A percentile compares a stretch with the other conserved stretches of the same genome.
Evolutionary conservation across 2,113 vertebrate species (phyloP).

Genomic region (Dryoscopus gambensis): DNA sequence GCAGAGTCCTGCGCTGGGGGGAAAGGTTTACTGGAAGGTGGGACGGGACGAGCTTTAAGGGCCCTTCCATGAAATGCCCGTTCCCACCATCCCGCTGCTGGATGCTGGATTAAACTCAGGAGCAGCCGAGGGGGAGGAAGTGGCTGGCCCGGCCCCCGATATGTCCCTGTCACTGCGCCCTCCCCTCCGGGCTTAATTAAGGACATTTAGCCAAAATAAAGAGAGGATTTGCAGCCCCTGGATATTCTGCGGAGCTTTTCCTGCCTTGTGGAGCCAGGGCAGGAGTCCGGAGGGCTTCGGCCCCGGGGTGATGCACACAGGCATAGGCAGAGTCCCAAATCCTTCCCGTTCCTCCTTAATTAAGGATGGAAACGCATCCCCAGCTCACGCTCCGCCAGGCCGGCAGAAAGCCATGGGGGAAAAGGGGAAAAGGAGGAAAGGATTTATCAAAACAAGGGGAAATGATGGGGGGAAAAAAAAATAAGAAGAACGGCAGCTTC

Average conservation of each 20-base stretch:
- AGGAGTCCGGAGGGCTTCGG: not conserved
- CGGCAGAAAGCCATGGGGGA: not conserved
- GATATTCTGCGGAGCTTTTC: not conserved
- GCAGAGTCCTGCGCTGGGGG: rapidly evolving
- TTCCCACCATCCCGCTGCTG: not conserved
- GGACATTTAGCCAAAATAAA: not conserved
- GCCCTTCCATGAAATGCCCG: not conserved
- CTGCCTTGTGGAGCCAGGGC: not conserved
- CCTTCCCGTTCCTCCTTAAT: not conserved
- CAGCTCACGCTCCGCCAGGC: not conserved
- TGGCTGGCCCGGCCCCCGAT: rapidly evolving
- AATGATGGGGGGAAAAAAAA: not conserved
- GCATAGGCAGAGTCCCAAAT: not conserved
- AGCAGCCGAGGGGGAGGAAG: not conserved
- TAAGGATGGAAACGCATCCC: not conserved
- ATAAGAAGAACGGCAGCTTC: not conserved
- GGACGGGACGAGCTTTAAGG: not conserved
- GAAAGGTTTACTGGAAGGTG: not conserved
- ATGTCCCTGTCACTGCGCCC: not conserved
- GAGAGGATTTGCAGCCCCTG: not conserved
- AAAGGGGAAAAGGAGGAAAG: not conserved
- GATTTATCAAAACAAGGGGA: not conserved
- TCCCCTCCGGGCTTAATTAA: not conserved
- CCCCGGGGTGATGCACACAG: not conserved
- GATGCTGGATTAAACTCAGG: not conserved